A percentile compares a stretch with the other conserved stretches of the same genome.
phyloP scores from a whole-genome alignment of 2,888 invertebrate species.

The Nomada fucata region DNA sequence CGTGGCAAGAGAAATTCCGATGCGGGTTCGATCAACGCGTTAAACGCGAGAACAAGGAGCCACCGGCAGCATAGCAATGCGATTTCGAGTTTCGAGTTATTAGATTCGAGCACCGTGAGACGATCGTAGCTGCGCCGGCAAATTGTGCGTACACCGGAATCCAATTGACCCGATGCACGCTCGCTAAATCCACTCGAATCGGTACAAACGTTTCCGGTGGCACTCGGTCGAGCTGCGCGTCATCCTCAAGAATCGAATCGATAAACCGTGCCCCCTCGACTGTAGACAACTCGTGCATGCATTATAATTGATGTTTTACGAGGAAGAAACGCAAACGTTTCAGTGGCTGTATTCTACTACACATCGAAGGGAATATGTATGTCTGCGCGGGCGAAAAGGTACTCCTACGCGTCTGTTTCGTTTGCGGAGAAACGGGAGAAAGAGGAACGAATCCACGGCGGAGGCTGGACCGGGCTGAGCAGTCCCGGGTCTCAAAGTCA shows the following conservation, averaged over 20 bases:
- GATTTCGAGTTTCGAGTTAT: conserved; percentile 47
- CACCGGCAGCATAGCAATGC: conserved; percentile 41
- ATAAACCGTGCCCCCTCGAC: background rate
- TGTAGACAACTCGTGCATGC: background rate
- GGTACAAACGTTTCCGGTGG: conserved; percentile 8
- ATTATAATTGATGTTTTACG: background rate
- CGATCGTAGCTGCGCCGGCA: conserved; percentile 27
- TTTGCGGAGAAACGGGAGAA: conserved; percentile 24
- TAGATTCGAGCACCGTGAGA: conserved; percentile 32
- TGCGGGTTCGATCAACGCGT: conserved; percentile 28
- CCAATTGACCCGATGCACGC: conserved; percentile 26
- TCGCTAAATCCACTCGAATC: background rate
- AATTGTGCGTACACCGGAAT: conserved; percentile 42
- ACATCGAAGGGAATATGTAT: background rate
- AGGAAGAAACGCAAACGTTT: background rate
- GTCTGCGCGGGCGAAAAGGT: conserved; percentile 28
- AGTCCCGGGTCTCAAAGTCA: conserved; percentile 66
- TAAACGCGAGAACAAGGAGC: conserved; percentile 35
- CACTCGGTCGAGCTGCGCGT: background rate
- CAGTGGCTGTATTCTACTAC: too few relatives aligned
- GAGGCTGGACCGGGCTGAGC: conserved; percentile 5
- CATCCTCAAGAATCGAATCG: background rate
- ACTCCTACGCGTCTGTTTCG: conserved; percentile 36
- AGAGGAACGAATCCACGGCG: conserved; percentile 26
- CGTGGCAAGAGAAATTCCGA: conserved; percentile 26